Evolutionary conservation across 64 coral and sea anemone genomes (phyloP).

Genomic region (Astreopora myriophthalma): DNA sequence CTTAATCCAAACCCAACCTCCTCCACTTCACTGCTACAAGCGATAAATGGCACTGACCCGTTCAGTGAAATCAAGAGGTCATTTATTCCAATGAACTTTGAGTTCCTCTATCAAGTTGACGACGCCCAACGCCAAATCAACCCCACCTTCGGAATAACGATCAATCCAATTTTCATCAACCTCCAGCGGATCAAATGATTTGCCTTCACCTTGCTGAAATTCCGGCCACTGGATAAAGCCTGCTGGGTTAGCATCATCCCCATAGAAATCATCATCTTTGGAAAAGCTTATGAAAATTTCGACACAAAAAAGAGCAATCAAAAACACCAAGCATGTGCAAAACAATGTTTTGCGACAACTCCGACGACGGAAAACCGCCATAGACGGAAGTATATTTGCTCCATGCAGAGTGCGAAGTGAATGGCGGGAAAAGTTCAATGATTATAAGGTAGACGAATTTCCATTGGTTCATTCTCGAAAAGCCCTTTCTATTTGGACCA

Average conservation of each 20-base stretch:
- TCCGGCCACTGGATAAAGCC: background rate
- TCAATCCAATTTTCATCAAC: conserved; percentile 74
- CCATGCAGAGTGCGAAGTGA: conserved; percentile 2
- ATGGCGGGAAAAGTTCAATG: conserved; percentile 2
- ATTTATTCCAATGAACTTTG: no score
- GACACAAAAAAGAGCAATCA: background rate
- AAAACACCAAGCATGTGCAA: background rate
- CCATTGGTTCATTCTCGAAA: conserved; percentile 33
- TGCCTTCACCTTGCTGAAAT: background rate
- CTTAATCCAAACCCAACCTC: no score
- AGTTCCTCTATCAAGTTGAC: background rate
- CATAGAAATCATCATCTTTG: background rate
- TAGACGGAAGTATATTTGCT: background rate
- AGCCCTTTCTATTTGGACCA: background rate
- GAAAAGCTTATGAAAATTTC: background rate
- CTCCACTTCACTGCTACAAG: no score
- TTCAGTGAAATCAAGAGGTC: no score
- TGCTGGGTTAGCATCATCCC: background rate
- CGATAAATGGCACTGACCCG: no score
- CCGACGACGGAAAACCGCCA: background rate
- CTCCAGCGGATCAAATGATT: background rate
- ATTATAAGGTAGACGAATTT: background rate
- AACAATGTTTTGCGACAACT: background rate
- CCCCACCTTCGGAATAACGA: conserved; percentile 69
- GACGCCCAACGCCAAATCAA: background rate